A percentile compares a stretch with the other conserved stretches of the same genome.
These are phyloP conservation scores for Sparus aurata DNA, from an alignment of 2,797 vertebrate genomes.

Conservation along the genomic window DNA sequence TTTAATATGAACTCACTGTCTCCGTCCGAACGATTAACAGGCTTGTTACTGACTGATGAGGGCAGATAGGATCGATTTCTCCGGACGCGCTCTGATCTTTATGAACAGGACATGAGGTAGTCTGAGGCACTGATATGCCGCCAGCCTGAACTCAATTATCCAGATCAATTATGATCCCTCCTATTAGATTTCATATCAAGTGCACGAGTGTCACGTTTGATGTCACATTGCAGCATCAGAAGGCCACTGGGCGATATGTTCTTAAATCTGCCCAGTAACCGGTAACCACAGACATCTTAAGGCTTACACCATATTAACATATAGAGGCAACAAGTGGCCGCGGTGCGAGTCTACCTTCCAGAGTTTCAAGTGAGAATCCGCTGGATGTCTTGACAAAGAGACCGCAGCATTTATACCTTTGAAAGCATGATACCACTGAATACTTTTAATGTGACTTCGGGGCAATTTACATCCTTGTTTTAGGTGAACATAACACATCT, in stretches of 20 bases:
- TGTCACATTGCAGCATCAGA: conserved; percentile 2
- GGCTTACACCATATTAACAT: too few species aligned
- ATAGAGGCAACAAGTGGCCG: too few species aligned
- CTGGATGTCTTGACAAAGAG: too few species aligned
- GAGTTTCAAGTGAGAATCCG: too few species aligned
- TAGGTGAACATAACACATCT: too few species aligned
- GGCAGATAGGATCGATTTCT: conserved; percentile 44
- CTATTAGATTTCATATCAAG: background rate
- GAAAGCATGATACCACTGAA: too few species aligned
- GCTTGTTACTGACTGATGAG: conserved; percentile 40
- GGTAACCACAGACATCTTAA: too few species aligned
- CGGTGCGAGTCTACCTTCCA: too few species aligned
- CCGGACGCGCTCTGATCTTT: conserved; percentile 25
- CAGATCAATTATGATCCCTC: conserved; percentile 5
- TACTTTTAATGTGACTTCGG: too few species aligned
- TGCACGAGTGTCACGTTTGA: background rate
- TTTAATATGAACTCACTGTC: conserved; percentile 16
- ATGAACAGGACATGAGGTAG: conserved; percentile 42
- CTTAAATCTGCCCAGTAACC: background rate
- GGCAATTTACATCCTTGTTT: too few species aligned
- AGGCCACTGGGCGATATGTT: background rate
- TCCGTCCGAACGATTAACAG: conserved; percentile 31
- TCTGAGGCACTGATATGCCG: conserved; percentile 23
- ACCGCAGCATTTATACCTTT: too few species aligned
- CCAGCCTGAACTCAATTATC: conserved; percentile 19